These are phyloP conservation scores for Lepidocyrtinus sp. DNA, from an alignment of 2,888 invertebrate genomes.

Conservation along the genomic window DNA sequence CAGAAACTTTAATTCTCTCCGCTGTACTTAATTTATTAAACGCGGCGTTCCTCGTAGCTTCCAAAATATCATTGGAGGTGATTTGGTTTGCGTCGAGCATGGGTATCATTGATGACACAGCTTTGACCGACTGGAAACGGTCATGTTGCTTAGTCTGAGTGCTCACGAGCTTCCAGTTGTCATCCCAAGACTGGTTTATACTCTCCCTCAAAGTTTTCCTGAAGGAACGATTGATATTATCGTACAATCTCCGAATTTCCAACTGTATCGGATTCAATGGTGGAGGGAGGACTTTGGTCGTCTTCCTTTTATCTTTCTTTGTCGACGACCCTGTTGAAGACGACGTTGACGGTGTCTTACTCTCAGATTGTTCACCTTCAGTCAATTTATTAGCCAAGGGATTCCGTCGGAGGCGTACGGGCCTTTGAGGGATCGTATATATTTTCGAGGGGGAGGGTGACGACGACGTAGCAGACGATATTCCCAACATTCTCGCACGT, in stretches of 20 bases:
- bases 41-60: constrained; percentile 17
- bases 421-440: constrained; percentile 4
- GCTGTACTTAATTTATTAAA: constrained; percentile 16
- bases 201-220: constrained; percentile 27
- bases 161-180: constrained; percentile 28
- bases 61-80: constrained; percentile 23
- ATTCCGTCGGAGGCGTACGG: constrained; percentile 16
- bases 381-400: background rate
- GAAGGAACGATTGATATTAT: constrained; percentile 30
- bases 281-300: background rate
- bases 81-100: background rate
- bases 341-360: background rate
- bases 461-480: constrained; percentile 10
- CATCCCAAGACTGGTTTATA: constrained; percentile 31
- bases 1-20: constrained; percentile 35
- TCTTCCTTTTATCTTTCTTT: constrained; percentile 26
- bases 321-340: background rate
- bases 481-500: constrained; percentile 37
- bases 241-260: constrained; percentile 36
- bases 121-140: constrained; percentile 18
- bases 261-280: constrained; percentile 29
- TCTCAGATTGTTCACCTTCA: background rate
- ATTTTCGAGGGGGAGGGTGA: background rate
- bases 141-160: constrained; percentile 30
- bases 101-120: constrained; percentile 23